These are phyloP conservation scores for Limosa lapponica DNA, from an alignment of 2,797 vertebrate genomes.

Conservation along the genomic window DNA sequence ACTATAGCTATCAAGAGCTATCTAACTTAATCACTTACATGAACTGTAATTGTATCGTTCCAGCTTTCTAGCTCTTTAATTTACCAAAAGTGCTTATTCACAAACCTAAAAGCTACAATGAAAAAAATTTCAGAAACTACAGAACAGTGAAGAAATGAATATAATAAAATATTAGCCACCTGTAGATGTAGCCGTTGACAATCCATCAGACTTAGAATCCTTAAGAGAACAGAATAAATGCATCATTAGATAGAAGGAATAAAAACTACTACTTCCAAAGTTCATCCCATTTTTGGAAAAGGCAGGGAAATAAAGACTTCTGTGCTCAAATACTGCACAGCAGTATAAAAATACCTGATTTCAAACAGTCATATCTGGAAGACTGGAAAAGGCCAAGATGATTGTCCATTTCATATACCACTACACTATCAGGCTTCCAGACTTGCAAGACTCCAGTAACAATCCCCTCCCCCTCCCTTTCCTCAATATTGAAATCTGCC, in stretches of 20 bases:
- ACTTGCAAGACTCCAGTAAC: background rate
- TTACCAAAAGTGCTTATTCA: background rate
- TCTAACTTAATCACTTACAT: background rate
- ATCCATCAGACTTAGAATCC: conserved; percentile 85
- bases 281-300: background rate
- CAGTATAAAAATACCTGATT: background rate
- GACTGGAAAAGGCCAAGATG: background rate
- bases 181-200: conserved; percentile 82
- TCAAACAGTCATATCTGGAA: background rate
- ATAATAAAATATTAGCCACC: conserved; percentile 78
- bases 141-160: background rate
- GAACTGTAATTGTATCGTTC: background rate
- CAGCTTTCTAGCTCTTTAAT: background rate
- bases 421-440: background rate
- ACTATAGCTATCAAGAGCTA: background rate
- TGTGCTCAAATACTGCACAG: background rate
- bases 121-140: background rate
- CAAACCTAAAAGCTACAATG: background rate
- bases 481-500: background rate
- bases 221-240: conserved; percentile 68
- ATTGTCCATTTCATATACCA: background rate
- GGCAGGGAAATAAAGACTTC: background rate
- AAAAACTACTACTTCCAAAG: background rate
- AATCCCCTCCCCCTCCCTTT: background rate
- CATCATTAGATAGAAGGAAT: conserved; percentile 33